Base-by-base conservation (phyloP, 2,888 invertebrate species). In the Chydorus sphaericus region DNA sequence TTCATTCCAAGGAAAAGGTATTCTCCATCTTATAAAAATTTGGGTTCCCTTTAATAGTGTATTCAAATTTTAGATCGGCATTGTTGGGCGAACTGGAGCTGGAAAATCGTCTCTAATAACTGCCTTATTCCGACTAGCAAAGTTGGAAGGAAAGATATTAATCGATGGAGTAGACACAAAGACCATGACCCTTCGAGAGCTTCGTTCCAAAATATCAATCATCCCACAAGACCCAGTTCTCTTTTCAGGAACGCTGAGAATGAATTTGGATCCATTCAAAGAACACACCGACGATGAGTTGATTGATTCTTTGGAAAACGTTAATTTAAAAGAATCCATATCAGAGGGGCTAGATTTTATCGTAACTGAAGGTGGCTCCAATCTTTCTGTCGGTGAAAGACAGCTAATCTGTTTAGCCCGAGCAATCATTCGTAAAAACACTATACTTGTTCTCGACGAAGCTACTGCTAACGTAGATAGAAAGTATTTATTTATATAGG, bases 401-500 rank as follows among this genome's bases (percentile, higher is more conserved):
- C 93, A 93, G 68, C 72, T 93, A 53, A 81, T 93, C 48, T 93
- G 92, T 67, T 73, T 93, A 59, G 92, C 91, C 1, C 77, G 93
- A 55, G 92, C 92, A 36, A 84, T 93, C 63, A 72, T 93, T 18
- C 77, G 85, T 26, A 83, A 83, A 60, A 90, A 89, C 69, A 81
- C 79, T 61, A 83, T 93, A 61, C 75, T 93, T 0, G 83, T 92
- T 61, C 75, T 93, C 62, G 92, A 93, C 66, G 93, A 93, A 70
- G 92, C 92, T n/a, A 92, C 92, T 0, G 91, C 92, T 2, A 92
- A 91, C 67, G 89, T 92, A 7, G 91, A 93, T 71, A 86, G 86
- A 10, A 84, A 85, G 77, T 82, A 66, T 26, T 11, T 44, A 1
- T 30, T 8, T 1, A 4, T 16, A 4, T 7, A n/a, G 1, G 7